Evolutionary conservation across 2,113 vertebrate species (phyloP).

Genomic region (Nettapus auritus): DNA sequence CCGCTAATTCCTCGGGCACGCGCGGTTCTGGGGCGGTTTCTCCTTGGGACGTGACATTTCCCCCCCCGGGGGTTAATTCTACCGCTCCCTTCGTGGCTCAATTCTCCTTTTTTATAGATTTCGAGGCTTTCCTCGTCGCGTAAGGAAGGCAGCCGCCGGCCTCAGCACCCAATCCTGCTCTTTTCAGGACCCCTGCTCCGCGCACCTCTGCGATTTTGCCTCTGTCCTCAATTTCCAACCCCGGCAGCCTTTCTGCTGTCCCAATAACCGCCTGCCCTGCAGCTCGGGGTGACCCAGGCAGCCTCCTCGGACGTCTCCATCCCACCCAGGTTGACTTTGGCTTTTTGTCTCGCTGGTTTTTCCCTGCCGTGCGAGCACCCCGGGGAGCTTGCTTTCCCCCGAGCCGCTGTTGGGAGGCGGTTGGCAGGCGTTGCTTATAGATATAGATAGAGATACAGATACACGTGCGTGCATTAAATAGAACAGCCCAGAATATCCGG

Average conservation of each 20-base stretch:
- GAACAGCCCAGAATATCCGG: conserved; percentile 44
- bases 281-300: not conserved
- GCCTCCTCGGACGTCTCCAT: not conserved
- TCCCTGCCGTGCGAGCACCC: not conserved
- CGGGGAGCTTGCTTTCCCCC: not conserved
- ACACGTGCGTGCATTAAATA: conserved; percentile 3
- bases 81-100: not conserved
- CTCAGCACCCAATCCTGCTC: not conserved
- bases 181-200: accelerated
- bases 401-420: conserved; percentile 31
- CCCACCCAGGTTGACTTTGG: not conserved
- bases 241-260: not conserved
- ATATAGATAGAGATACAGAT: not conserved
- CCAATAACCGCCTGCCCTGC: not conserved
- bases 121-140: not conserved
- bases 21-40: conserved; percentile 1
- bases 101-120: not conserved
- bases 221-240: not conserved
- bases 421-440: conserved; percentile 31
- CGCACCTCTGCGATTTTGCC: accelerated
- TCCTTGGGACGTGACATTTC: conserved; percentile 22
- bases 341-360: not conserved
- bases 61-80: conserved; percentile 3
- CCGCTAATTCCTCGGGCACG: not conserved
- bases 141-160: not conserved